Evolutionary conservation across 2,888 invertebrate genomes (phyloP), one percentile per base, ranked within the genome.

Genomic region (Leptinotarsa juncta): DNA sequence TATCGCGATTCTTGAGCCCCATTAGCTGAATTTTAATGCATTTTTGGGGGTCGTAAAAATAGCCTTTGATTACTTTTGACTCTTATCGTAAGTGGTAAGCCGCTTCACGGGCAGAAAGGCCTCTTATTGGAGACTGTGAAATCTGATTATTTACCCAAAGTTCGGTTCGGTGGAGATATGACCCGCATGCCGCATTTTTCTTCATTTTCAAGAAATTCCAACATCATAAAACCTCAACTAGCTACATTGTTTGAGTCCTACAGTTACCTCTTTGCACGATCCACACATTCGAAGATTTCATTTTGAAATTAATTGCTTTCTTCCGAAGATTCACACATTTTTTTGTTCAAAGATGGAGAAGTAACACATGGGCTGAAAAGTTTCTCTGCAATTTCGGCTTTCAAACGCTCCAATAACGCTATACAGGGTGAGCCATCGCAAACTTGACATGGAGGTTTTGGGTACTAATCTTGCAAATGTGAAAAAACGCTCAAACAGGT

Each of bases 1-100:
- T 78, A 76, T 78, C 78, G 67, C 73, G 66, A 72, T 72, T 72
- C 73, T 75, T 70, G 50, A 68, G 67, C n/a, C 60, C 70, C 67
- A 72, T 76, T 78, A 73, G 74, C 53, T 68, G 53, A 26, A 32
- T 55, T 53, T 32, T 68, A 68, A 68, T 68, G 68, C 53, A 42
- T 67, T 67, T 51, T 67, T 68, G 53, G 18, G 18, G n/a, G 53
- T 68, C 68, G 68, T 68, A 50, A 68, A 68, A 68, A 32, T 68
- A 55, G 32, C 53, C 67, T 67, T 67, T 67, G 67, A 51, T 32
- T 51, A 67, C 68, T 68, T 68, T 68, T 42, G 62, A 62, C 42
- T 62, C 32, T 62, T 62, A 62, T 62, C 62, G 32, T 62, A 62
- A 62, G 62, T 62, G 62, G 62, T 20, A 26, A 15, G 32, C 62